Percentiles rank a stretch among this genome's conserved stretches.
Conservation (phyloP, 1,140 invertebrate genomes). For the Calosoma granatense region DNA sequence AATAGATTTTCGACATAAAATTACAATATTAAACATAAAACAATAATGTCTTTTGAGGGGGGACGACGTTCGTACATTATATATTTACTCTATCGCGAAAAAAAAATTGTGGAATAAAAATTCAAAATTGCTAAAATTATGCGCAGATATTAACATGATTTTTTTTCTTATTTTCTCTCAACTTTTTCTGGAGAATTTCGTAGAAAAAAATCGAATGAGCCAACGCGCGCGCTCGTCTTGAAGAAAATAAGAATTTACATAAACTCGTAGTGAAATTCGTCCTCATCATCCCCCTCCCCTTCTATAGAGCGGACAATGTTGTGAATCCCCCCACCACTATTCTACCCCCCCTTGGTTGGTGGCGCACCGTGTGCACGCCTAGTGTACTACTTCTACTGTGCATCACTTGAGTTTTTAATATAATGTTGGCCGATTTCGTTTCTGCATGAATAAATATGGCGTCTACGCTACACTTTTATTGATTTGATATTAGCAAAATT, state of each 20-base stretch:
- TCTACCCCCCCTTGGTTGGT: background rate
- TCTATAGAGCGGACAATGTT: background rate
- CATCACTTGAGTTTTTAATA: conserved; percentile 9
- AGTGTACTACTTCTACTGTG: background rate
- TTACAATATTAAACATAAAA: too few species aligned
- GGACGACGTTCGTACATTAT: too few species aligned
- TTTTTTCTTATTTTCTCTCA: background rate
- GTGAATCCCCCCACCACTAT: background rate
- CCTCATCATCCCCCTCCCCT: too few species aligned
- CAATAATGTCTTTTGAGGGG: too few species aligned
- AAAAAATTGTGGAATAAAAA: too few species aligned
- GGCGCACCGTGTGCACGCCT: too few species aligned
- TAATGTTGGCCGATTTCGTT: background rate
- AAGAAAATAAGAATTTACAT: conserved; percentile 7
- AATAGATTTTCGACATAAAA: too few species aligned
- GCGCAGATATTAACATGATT: background rate
- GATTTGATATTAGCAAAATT: conserved; percentile 9
- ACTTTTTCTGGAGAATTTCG: background rate
- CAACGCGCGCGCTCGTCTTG: background rate
- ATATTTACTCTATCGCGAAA: too few species aligned
- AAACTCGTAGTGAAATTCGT: background rate
- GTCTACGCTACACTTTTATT: background rate
- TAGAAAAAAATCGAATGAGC: background rate
- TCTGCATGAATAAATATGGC: conserved; percentile 8
- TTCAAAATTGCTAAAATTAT: background rate